Percentiles rank a stretch among this genome's conserved stretches.
Evolutionary conservation across 1,140 invertebrate genomes (phyloP).

Genomic region (Tetramorium simillimum): DNA sequence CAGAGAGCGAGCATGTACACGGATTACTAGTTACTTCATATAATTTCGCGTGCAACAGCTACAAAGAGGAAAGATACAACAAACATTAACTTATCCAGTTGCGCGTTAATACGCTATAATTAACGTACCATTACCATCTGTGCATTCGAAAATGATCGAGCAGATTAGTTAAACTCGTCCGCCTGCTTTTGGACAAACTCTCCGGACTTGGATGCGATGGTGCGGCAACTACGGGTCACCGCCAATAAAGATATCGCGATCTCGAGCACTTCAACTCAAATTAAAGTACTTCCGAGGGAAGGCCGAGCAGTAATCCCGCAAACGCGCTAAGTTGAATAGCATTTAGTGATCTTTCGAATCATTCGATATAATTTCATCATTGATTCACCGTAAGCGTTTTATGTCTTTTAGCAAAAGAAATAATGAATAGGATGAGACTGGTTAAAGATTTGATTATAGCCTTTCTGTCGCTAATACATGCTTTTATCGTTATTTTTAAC

Average conservation of each 20-base stretch:
- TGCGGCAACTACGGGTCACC: constrained; percentile 16
- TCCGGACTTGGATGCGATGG: neutral
- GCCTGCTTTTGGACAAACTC: constrained; percentile 16
- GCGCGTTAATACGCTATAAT: constrained; percentile 60
- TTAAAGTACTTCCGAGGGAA: constrained; percentile 38
- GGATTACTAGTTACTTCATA: neutral
- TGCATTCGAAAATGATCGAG: constrained; percentile 51
- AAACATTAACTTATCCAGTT: constrained; percentile 32
- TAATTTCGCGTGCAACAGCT: neutral
- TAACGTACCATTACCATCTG: constrained; percentile 69
- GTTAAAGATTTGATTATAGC: neutral
- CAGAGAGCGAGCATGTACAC: neutral
- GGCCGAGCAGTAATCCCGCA: neutral
- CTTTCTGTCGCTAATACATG: neutral
- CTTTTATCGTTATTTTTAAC: neutral
- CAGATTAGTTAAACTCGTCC: constrained; percentile 16
- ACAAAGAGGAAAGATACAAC: constrained; percentile 17
- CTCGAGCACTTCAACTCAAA: constrained; percentile 43
- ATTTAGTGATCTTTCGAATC: neutral
- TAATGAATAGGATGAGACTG: neutral
- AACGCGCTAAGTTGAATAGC: constrained; percentile 10
- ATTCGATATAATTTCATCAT: neutral
- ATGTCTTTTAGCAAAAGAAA: neutral
- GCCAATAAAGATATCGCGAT: constrained; percentile 50
- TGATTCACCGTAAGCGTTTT: neutral